These are phyloP conservation scores for Lipotes vexillifer DNA, from an alignment of 2,113 vertebrate genomes.

Conservation along the genomic window DNA sequence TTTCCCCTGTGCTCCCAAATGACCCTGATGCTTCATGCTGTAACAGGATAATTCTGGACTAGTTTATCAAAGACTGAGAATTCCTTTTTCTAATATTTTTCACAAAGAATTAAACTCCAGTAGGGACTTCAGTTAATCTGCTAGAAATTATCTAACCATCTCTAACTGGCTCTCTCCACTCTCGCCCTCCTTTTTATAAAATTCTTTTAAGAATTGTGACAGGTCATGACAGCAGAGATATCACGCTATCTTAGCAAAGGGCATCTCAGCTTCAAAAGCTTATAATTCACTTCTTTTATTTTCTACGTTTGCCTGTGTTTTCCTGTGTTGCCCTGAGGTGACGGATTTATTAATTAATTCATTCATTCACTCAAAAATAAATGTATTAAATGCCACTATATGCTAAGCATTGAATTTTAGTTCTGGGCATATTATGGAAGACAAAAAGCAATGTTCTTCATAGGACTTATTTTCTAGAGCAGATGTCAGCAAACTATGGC, in stretches of 20 bases:
- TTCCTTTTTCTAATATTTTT: constrained; percentile 62
- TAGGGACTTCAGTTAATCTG: background rate
- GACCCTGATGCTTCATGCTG: constrained; percentile 61
- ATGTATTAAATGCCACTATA: background rate
- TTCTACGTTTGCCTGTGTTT: background rate
- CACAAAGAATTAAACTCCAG: constrained; percentile 55
- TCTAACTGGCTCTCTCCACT: background rate
- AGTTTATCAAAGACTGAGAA: constrained; percentile 69
- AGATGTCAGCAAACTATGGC: background rate
- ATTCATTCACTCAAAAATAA: background rate
- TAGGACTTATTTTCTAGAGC: background rate
- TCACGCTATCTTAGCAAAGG: background rate
- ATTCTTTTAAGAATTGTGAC: background rate
- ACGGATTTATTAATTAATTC: background rate
- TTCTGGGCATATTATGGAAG: background rate
- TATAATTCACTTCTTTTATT: background rate
- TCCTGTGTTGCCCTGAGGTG: background rate
- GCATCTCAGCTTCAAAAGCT: background rate
- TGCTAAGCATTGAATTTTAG: background rate
- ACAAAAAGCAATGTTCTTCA: background rate
- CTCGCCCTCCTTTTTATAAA: background rate
- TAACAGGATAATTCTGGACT: constrained; percentile 61
- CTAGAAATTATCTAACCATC: background rate
- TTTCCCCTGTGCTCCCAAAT: constrained; percentile 59
- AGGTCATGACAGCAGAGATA: background rate